Conservation (phyloP, 2,888 invertebrate genomes). For the Sabatieria punctata region DNA sequence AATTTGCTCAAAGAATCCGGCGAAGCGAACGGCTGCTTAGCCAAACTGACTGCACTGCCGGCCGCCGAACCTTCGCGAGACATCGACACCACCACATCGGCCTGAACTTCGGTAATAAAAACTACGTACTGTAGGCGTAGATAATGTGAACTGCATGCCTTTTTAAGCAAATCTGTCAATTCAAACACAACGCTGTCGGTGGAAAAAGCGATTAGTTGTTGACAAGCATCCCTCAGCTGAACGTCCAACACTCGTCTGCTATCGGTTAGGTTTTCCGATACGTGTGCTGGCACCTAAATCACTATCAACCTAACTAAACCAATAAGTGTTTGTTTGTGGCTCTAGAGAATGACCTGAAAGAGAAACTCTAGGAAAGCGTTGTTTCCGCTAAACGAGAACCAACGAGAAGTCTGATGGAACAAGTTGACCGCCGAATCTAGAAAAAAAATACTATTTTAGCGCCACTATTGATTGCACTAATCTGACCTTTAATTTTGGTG, state of each 20-base stretch:
- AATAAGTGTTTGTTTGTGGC: too few species aligned
- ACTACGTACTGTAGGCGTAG: too few species aligned
- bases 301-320: too few species aligned
- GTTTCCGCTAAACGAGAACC: constrained; percentile 68
- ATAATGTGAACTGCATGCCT: constrained; percentile 1
- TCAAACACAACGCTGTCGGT: constrained; percentile 58
- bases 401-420: constrained; percentile 52
- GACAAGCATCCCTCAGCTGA: constrained; percentile 72
- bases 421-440: constrained; percentile 40
- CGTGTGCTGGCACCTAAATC: constrained; percentile 77
- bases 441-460: constrained; percentile 5
- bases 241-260: constrained; percentile 89
- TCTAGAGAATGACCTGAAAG: too few species aligned
- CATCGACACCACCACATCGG: constrained; percentile 31
- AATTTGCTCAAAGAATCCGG: constrained; percentile 54
- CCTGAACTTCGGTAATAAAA: constrained; percentile 22
- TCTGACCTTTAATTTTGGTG: constrained; percentile 60
- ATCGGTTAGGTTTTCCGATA: constrained; percentile 74
- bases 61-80: constrained; percentile 23
- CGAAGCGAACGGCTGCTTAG: constrained; percentile 47
- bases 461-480: neutral
- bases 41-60: constrained; percentile 23
- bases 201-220: constrained; percentile 62
- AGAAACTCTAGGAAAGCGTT: constrained; percentile 79
- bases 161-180: constrained; percentile 50